Evolutionary conservation across 2,888 invertebrate species (phyloP).

Genomic region (Therioaphis trifolii): DNA sequence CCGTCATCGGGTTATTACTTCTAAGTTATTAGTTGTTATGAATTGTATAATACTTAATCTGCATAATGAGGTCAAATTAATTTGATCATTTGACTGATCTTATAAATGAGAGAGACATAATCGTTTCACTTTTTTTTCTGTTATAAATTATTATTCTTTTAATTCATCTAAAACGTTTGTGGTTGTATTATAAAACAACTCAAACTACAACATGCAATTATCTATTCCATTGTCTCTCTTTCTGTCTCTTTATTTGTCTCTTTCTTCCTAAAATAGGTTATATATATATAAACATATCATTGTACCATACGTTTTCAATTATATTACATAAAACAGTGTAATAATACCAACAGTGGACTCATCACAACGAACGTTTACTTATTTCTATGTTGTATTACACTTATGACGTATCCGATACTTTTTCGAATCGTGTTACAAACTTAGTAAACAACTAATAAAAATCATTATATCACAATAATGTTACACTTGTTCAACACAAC

Average conservation of each 20-base stretch:
- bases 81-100: background rate
- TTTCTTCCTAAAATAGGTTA: too few relatives aligned
- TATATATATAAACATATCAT: too few relatives aligned
- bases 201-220: background rate
- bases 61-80: background rate
- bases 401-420: too few relatives aligned
- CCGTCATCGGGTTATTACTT: conserved; percentile 9
- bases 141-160: conserved; percentile 1
- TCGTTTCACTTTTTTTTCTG: background rate
- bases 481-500: too few relatives aligned
- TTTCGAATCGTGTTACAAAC: too few relatives aligned
- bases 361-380: too few relatives aligned
- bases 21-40: too few relatives aligned
- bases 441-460: too few relatives aligned
- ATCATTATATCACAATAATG: too few relatives aligned
- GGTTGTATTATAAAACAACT: background rate
- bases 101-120: background rate
- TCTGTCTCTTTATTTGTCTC: background rate
- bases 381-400: too few relatives aligned
- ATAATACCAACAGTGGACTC: background rate
- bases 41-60: conserved; percentile 3
- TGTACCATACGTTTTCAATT: background rate
- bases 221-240: background rate
- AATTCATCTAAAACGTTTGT: background rate
- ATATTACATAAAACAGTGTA: background rate